Conservation (phyloP, 2,113 vertebrate species). For the Apteryx mantelli region DNA sequence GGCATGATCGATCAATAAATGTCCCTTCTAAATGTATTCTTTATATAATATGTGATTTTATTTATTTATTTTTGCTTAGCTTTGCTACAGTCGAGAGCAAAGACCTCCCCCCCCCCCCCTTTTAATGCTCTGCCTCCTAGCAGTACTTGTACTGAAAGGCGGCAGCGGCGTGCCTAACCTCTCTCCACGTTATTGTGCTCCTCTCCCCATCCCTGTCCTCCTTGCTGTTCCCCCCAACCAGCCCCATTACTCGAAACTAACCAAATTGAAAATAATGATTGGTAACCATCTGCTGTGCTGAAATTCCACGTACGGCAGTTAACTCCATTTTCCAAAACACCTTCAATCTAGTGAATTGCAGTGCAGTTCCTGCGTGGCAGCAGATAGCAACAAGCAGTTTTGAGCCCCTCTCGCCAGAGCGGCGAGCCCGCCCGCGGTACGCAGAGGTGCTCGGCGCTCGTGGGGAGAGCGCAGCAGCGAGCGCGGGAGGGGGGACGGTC, state of each 20-base stretch:
- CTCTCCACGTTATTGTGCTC: neutral
- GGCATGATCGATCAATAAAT: constrained; percentile 17
- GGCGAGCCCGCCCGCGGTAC: neutral
- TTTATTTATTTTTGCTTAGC: neutral
- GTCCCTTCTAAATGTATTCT: constrained; percentile 31
- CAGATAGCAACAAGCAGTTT: constrained; percentile 76
- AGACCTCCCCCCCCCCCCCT: neutral
- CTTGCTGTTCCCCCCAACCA: constrained; percentile 44
- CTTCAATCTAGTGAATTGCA: constrained; percentile 78
- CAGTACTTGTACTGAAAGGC: neutral
- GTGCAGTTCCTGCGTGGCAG: constrained; percentile 68
- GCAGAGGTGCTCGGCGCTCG: constrained; percentile 12
- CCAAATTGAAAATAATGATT: constrained; percentile 83
- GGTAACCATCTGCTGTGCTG: constrained; percentile 81
- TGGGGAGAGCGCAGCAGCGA: neutral
- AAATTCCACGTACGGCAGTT: constrained; percentile 82
- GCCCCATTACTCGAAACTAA: constrained; percentile 71
- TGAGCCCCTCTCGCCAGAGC: constrained; percentile 71
- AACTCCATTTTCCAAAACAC: constrained; percentile 83
- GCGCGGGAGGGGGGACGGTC: neutral
- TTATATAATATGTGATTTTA: neutral
- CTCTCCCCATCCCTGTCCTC: neutral
- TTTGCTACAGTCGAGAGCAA: neutral
- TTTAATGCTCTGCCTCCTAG: neutral
- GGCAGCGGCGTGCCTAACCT: neutral